Base-by-base conservation (phyloP, 2,797 vertebrate genomes). In the Labeo calbasu region DNA sequence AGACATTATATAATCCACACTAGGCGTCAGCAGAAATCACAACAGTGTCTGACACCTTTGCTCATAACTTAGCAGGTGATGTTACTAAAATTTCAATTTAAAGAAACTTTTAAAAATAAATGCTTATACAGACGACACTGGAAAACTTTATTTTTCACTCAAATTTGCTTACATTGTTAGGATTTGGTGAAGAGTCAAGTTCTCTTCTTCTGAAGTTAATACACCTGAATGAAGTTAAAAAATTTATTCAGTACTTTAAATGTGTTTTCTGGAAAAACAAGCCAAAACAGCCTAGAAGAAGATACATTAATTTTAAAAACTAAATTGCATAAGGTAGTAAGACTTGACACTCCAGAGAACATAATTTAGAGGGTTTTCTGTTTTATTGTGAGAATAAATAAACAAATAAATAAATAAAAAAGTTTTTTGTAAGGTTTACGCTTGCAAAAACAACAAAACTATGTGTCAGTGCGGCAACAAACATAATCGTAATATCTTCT, bases 1-100 rank as follows among this genome's bases (percentile, higher is more conserved):
- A 89, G 92, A 92, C 91, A 88, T 32, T 81, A 90, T 82, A 75
- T 79, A 79, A 88, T 91, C 88, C 81, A 71, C 83, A 85, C 51
- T 40, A 84, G 50, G 84, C 81, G 87, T 88, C 88, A 79, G 83
- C 83, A 89, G 86, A 90, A 88, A 88, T 86, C 50, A 55, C 15
- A 53, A 72, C 78, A 78, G 70, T 77, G 82, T 2, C 70, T 72
- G 82, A 84, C 57, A 86, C 57, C 76, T 82, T 46, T 79, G 76
- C 50, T 88, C 86, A 90, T 89, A 48, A 79, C n/a, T n/a, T n/a
- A n/a, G n/a, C n/a, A n/a, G n/a, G n/a, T n/a, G n/a, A n/a, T n/a
- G n/a, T n/a, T n/a, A n/a, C 90, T 90, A 86, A 88, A 88, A 85
- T 71, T 76, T 19, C 19, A 55, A 21, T 79, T 14, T 63, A 25